Evolutionary conservation across 2,113 vertebrate genomes (phyloP), one percentile per base, ranked within the genome.

Genomic region (Tringa solitaria): DNA sequence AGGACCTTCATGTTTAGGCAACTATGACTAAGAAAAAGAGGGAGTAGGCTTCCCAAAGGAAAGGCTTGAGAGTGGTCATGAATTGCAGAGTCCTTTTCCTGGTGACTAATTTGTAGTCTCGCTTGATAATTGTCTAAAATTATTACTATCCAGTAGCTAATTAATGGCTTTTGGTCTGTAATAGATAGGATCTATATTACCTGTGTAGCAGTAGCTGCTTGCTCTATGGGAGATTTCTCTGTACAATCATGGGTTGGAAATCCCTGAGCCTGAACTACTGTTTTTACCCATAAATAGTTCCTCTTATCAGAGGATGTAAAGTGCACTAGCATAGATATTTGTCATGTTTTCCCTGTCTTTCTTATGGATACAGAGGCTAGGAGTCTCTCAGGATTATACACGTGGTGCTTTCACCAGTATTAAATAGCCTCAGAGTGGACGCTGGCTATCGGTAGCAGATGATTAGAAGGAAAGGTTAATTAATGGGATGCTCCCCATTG

Each of bases 71-170:
- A 64, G 33, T 87, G 86, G 80, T 93, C 78, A 76, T 50, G 60
- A 86, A 63, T 67, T 75, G 60, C 83, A 87, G 37, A 75, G 39
- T 24, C 45, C 56, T 89, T 80, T 81, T 94, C 56, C 61, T 87
- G 76, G 22, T 96, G 94, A 93, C 43, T 96, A 73, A 90, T 96
- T 92, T 89, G 64, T 88, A 57, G 79, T 78, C 48, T 82, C 3
- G 2, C 69, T 65, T 75, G 83, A 64, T 92, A 87, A 57, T 94
- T 84, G 92, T 78, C 83, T 89, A 50, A 78, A 93, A 56, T 84
- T 53, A 5, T 76, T 89, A 56, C 61, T 56, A 46, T 78, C 39
- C 33, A 57, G 30, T 72, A 74, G 59, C n/a, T 94, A 90, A 95
- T 95, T 84, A 93, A 86, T 92, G 89, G n/a, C n/a, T 90, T 92